These are phyloP conservation scores for Luehdorfia chinensis DNA, from an alignment of 1,140 invertebrate genomes.

Conservation along the genomic window DNA sequence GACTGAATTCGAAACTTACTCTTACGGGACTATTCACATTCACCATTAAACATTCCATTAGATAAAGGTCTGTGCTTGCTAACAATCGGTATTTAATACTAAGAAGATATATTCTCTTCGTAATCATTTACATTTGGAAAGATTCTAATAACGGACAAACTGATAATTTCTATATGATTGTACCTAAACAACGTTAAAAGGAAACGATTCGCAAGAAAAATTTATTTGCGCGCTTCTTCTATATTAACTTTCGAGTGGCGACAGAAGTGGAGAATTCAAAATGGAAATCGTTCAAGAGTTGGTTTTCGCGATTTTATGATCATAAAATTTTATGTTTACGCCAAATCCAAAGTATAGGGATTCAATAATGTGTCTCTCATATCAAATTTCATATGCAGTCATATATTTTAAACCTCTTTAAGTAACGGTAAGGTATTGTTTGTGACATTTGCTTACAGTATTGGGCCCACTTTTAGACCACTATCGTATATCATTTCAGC, in stretches of 20 bases:
- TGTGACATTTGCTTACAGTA: not conserved
- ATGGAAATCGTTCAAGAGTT: slow-evolving; percentile 11
- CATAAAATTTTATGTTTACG: slow-evolving; percentile 8
- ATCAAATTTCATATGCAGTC: not conserved
- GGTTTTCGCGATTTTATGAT: slow-evolving; percentile 1
- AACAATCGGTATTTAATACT: too few relatives aligned
- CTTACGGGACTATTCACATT: too few relatives aligned
- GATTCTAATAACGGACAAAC: too few relatives aligned
- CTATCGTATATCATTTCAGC: too few relatives aligned
- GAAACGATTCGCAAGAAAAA: slow-evolving; percentile 2
- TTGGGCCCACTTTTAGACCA: too few relatives aligned
- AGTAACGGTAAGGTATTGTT: not conserved
- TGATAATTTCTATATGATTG: too few relatives aligned
- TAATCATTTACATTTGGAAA: too few relatives aligned
- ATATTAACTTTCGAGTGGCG: slow-evolving; percentile 14
- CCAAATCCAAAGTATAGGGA: not conserved
- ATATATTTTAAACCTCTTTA: not conserved
- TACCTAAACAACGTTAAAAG: too few relatives aligned
- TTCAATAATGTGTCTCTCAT: not conserved
- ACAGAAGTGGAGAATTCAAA: slow-evolving; percentile 13
- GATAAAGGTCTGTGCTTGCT: too few relatives aligned
- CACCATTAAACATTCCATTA: too few relatives aligned
- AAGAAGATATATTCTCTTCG: too few relatives aligned
- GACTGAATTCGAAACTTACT: too few relatives aligned
- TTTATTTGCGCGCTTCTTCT: slow-evolving; percentile 12